Evolutionary conservation across 2,113 vertebrate genomes (phyloP), one percentile per base, ranked within the genome.

Genomic region (Tilapia sparmanii): DNA sequence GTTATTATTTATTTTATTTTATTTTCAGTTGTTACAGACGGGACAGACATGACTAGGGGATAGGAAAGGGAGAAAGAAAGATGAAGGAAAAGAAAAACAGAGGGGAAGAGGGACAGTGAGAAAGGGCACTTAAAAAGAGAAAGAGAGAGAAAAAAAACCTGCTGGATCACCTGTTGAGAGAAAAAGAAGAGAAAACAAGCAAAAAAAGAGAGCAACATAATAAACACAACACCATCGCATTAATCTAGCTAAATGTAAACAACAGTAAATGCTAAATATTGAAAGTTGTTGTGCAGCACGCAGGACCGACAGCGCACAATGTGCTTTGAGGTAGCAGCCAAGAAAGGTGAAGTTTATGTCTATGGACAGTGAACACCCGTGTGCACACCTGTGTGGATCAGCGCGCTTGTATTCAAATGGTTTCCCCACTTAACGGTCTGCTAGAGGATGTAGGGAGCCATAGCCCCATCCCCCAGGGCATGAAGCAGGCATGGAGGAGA

Each of bases 341-440:
- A 54, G 6, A 54, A 13, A 55, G 6, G 22, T 55, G 53, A 26
- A 0, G 2, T 55, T 55, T 57, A 8, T 3, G 22, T 57, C 22
- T 15, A 8, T 5, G 4, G 0, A 57, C 22, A 15, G 4, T 3
- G 54, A 8, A 57, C 24, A 57, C 54, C 24, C 0, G 0, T 57
- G 54, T 57, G 24, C 24, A 3, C 54, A 57, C 12, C 12, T 57
- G 54, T 57, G 54, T 57, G 54, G 24, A 57, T 57, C 54, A 3
- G 24, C 3, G 4, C 2, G 1, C 13, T 29, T 29, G 13, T 29
- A 29, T 57, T 57, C 54, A 29, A 57, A 57, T 2, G 24, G 1
- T 8, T 57, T 16, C 24, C 4, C 13, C 24, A 57, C 16, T 12
- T 57, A 57, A 57, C 0, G 4, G 3, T 9, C 55, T 57, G 24